Evolutionary conservation across 2,888 invertebrate species (phyloP), one percentile per base, ranked within the genome.

Genomic region (Chaitophorus viminalis): DNA sequence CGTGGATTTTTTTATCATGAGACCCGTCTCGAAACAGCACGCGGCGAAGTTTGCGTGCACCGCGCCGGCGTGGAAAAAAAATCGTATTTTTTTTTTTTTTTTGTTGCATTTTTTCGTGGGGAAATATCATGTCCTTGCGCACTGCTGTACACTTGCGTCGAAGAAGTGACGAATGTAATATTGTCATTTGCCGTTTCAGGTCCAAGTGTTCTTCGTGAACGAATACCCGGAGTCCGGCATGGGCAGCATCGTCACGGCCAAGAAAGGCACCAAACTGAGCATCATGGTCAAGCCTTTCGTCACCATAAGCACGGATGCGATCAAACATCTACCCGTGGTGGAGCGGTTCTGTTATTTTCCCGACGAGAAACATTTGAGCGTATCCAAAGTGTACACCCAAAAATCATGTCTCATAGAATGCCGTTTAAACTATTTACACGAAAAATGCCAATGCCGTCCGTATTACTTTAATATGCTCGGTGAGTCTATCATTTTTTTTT

Each of bases 161-260:
- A n/a, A n/a, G n/a, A n/a, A n/a, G n/a, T n/a, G n/a, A n/a, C n/a
- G n/a, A n/a, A n/a, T n/a, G n/a, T n/a, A n/a, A n/a, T n/a, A n/a
- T n/a, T n/a, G n/a, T n/a, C n/a, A n/a, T n/a, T n/a, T n/a, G n/a
- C n/a, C n/a, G 70, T 84, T 74, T 68, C 31, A 90, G 90, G 89
- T 90, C 11, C 90, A 90, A 89, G 88, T 90, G 17, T 90, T 90
- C 84, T 89, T 90, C 46, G 90, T 89, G 11, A 89, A 89, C 25
- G 90, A 90, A 78, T 90, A 90, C 82, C 90, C 90, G 29, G 90
- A 90, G 82, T 89, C 90, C 25, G 90, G 90, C 33, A 90, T 90
- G 90, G 90, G 90, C 18, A 89, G 89, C 79, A 84, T 90, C 46
- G 89, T 90, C 5, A 89, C 89, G 21, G 85, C 89, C 9, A 88